A percentile compares a stretch with the other conserved stretches of the same genome.
phyloP scores from a whole-genome alignment of 2,113 vertebrate species.

The Protomyctophum bolini region DNA sequence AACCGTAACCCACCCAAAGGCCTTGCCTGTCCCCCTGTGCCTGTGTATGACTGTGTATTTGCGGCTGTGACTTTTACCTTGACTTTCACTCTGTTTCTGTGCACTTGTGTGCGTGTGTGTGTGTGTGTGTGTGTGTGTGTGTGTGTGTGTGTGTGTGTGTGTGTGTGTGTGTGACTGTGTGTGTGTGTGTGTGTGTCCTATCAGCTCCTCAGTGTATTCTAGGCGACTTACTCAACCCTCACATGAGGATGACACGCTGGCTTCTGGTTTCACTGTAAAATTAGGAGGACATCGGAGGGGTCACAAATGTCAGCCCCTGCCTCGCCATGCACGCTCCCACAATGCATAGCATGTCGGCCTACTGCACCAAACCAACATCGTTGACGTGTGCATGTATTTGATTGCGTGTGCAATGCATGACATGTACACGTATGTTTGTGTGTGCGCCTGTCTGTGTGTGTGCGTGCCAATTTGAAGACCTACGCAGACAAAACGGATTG shows the following conservation, averaged over 20 bases:
- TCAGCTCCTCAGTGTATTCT: conserved; percentile 72
- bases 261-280: conserved; percentile 80
- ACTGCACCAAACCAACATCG: conserved; percentile 27
- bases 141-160: background rate
- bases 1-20: conserved; percentile 23
- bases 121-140: background rate
- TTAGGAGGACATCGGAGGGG: conserved; percentile 71
- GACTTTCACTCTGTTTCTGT: background rate
- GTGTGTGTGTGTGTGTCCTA: conserved; percentile 21
- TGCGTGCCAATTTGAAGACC: background rate
- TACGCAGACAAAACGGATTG: background rate
- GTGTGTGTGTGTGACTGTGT: conserved; percentile 10
- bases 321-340: background rate
- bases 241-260: conserved; percentile 75
- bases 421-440: conserved; percentile 8
- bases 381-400: background rate
- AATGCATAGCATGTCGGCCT: conserved; percentile 10
- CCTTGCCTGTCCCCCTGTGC: background rate
- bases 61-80: conserved; percentile 1
- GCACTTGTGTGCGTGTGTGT: conserved; percentile 16
- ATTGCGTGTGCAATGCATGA: background rate
- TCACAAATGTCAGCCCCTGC: conserved; percentile 64
- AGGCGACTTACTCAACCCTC: conserved; percentile 77
- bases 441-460: conserved; percentile 2
- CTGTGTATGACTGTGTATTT: conserved; percentile 5